Evolutionary conservation across 2,888 invertebrate species (phyloP).

Genomic region (Scelioninae gen. 1): DNA sequence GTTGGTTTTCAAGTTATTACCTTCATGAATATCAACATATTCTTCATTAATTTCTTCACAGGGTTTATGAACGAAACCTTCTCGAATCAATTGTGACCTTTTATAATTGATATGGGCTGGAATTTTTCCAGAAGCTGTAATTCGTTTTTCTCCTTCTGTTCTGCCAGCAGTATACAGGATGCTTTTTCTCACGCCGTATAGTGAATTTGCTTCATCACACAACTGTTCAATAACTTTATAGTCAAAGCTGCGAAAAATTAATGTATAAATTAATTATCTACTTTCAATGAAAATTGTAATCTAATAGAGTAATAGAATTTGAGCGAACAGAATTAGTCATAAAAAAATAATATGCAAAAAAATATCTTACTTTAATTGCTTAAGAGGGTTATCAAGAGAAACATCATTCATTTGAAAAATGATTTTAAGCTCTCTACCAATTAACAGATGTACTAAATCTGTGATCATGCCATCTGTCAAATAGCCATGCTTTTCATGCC

Average conservation of each 20-base stretch:
- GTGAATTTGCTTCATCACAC: slow-evolving; percentile 8
- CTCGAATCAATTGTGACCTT: slow-evolving; percentile 3
- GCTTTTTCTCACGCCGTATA: slow-evolving; percentile 12
- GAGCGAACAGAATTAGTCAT: not conserved
- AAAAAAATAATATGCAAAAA: slow-evolving; percentile 9
- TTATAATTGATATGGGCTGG: slow-evolving; percentile 15
- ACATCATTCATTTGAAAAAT: slow-evolving; percentile 17
- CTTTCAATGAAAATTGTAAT: not conserved
- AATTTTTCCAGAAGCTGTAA: slow-evolving; percentile 22
- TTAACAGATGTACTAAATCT: slow-evolving; percentile 9
- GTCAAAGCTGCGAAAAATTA: slow-evolving; percentile 13
- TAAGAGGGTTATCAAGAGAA: slow-evolving; percentile 12
- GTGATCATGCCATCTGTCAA: slow-evolving; percentile 12
- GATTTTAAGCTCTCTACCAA: slow-evolving; percentile 10
- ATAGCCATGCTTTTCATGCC: slow-evolving; percentile 21
- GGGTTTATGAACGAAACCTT: slow-evolving; percentile 1
- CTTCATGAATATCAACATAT: slow-evolving; percentile 4
- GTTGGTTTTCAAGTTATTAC: not conserved
- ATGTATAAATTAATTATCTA: slow-evolving; percentile 1
- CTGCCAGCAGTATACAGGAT: slow-evolving; percentile 9
- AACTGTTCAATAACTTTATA: slow-evolving; percentile 6
- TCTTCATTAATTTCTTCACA: slow-evolving; percentile 12
- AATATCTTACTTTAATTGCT: slow-evolving; percentile 4
- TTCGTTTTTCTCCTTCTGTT: slow-evolving; percentile 4
- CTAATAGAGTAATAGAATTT: slow-evolving; percentile 5